Evolutionary conservation across 2,888 invertebrate species (phyloP), one percentile per base, ranked within the genome.

Genomic region (Pimpla rufipes): DNA sequence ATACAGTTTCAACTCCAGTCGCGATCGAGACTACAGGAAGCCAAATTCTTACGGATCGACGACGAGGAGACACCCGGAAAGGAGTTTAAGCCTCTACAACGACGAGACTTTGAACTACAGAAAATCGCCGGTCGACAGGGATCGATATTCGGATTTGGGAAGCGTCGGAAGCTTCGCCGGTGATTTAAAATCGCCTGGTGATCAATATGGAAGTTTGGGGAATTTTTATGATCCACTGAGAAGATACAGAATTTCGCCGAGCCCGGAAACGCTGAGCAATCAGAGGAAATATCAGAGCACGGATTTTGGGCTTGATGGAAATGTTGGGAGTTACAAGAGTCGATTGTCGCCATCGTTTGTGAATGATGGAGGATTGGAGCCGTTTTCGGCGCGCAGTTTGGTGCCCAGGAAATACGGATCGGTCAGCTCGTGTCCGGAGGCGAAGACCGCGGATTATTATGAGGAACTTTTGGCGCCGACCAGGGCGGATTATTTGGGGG

Each of bases 361-460:
- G 29, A 87, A 83, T 35, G 88, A 88, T 18, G 64, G 71, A 45
- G 18, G 73, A 0, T 40, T 83, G n/a, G 90, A 90, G 8, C 78
- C 87, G 3, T 86, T 87, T 50, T 62, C 80, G 35, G 68, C 80
- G 21, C 85, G 85, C 45, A 87, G 86, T 11, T 86, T 87, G 2
- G 50, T 91, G 11, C 90, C 92, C 6, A 87, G 90, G 42, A 91
- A 90, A 55, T 92, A 91, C 45, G 89, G 89, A 2, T 90, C 90
- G n/a, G 89, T 87, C 0, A 80, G 87, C 6, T 85, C 88, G 2
- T 88, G 86, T 62, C 79, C 88, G 0, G 90, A 91, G 35, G 90
- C 92, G 0, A 92, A 91, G 81, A 90, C 90, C 3, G 89, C 91
- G 1, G 90, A 92, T 62, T 93, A 93, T 75, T 93, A 91, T 77